Evolutionary conservation across 1,140 invertebrate species (phyloP).

Genomic region (Pogonomyrmex californicus): DNA sequence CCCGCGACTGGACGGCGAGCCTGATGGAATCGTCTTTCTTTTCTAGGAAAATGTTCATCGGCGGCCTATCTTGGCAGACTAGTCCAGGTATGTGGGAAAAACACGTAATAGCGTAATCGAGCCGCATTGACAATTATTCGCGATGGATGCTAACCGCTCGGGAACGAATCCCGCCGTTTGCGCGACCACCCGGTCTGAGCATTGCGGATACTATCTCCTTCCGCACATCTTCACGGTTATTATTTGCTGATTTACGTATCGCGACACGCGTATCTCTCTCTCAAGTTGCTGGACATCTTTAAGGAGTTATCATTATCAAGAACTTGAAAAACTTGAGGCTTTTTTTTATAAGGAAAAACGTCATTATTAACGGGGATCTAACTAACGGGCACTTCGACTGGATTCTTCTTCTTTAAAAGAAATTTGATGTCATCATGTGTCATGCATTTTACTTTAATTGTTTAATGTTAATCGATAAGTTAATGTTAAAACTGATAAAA

Average conservation of each 20-base stretch:
- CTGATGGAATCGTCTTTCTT: constrained; percentile 87
- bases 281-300: not conserved
- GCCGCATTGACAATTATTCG: not conserved
- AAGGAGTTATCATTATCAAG: constrained; percentile 18
- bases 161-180: no score
- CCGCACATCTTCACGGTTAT: constrained; percentile 8
- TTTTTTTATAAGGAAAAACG: constrained; percentile 2
- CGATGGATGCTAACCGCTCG: not conserved
- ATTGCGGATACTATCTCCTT: constrained; percentile 11
- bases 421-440: not conserved
- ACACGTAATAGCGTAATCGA: constrained; percentile 13
- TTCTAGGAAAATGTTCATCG: constrained; percentile 99
- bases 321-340: constrained; percentile 16
- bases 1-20: constrained; percentile 73
- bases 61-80: constrained; percentile 99
- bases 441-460: not conserved
- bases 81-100: constrained; percentile 94
- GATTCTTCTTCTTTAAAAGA: constrained; percentile 5
- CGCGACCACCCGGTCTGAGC: not conserved
- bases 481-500: not conserved
- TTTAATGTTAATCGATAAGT: not conserved
- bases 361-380: constrained; percentile 23
- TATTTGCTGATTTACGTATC: constrained; percentile 26
- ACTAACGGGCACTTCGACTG: constrained; percentile 17
- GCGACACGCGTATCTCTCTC: constrained; percentile 14